A percentile compares a stretch with the other conserved stretches of the same genome.
These are phyloP conservation scores for Deroptyus accipitrinus DNA, from an alignment of 2,113 vertebrate species.

Conservation along the genomic window DNA sequence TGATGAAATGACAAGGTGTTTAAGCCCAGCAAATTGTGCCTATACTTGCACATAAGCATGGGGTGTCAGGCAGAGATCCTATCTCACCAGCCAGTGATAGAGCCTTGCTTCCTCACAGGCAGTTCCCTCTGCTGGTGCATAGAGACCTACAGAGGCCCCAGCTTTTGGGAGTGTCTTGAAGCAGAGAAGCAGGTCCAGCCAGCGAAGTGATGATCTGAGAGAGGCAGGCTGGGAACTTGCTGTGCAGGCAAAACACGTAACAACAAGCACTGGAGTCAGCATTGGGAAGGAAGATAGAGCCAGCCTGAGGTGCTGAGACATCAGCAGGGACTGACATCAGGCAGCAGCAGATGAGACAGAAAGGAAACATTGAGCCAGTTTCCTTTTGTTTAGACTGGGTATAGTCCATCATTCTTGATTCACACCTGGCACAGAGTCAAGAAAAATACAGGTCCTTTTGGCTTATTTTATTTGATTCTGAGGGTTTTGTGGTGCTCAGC, in stretches of 20 bases:
- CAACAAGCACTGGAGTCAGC: constrained; percentile 62
- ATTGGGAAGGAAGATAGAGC: neutral
- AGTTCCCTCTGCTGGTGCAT: neutral
- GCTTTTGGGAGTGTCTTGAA: constrained; percentile 56
- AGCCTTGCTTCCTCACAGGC: neutral
- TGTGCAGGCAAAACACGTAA: constrained; percentile 56
- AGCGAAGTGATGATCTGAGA: constrained; percentile 1
- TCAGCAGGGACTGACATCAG: neutral
- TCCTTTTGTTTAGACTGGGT: neutral
- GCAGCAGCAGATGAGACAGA: neutral
- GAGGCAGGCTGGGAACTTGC: constrained; percentile 57
- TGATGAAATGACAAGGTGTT: neutral
- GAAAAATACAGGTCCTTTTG: neutral
- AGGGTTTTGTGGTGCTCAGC: neutral
- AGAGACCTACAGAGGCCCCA: neutral
- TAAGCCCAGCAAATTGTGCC: neutral
- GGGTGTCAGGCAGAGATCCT: neutral
- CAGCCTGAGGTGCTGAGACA: constrained; percentile 54
- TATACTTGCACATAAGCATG: neutral
- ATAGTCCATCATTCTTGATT: neutral
- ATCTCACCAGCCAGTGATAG: too few species aligned
- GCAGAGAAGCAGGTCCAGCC: constrained; percentile 60
- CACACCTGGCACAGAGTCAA: neutral
- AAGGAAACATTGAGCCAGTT: neutral
- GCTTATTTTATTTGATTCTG: neutral